These are phyloP conservation scores for Balanococcus diminutus DNA, from an alignment of 2,888 invertebrate species.

Conservation along the genomic window DNA sequence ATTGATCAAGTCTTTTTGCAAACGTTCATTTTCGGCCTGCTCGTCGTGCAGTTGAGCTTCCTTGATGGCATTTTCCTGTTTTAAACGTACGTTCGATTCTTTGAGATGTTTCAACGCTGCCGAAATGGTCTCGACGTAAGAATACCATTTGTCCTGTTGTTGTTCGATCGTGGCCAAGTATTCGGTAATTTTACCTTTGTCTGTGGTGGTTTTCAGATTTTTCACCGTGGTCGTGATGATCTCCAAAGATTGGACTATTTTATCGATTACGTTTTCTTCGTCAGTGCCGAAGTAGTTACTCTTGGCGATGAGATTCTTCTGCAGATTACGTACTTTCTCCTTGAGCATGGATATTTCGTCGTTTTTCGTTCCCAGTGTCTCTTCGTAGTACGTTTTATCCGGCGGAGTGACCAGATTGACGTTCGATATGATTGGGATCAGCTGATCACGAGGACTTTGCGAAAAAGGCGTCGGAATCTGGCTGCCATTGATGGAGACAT, in stretches of 20 bases:
- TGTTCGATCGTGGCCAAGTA: neutral
- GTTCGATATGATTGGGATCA: neutral
- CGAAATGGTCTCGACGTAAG: neutral
- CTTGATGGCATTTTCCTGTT: neutral
- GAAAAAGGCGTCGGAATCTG: neutral
- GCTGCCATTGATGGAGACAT: neutral
- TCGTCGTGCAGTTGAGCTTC: neutral
- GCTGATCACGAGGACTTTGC: neutral
- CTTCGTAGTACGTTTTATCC: constrained; percentile 10
- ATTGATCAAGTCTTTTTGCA: neutral
- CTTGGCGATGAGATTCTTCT: neutral
- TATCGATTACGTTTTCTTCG: neutral
- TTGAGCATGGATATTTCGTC: constrained; percentile 44
- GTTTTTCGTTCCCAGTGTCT: constrained; percentile 13
- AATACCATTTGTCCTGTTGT: neutral
- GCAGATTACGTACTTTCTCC: neutral
- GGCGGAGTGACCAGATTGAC: neutral
- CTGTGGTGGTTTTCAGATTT: neutral
- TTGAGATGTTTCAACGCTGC: constrained; percentile 4
- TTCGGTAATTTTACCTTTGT: neutral
- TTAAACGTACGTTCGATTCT: neutral
- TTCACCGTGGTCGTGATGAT: neutral
- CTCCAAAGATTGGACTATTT: neutral
- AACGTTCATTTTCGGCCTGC: neutral
- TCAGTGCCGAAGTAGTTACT: neutral